Evolutionary conservation across 2,797 vertebrate species (phyloP).

Genomic region (Xiphorhynchus erythropygius): DNA sequence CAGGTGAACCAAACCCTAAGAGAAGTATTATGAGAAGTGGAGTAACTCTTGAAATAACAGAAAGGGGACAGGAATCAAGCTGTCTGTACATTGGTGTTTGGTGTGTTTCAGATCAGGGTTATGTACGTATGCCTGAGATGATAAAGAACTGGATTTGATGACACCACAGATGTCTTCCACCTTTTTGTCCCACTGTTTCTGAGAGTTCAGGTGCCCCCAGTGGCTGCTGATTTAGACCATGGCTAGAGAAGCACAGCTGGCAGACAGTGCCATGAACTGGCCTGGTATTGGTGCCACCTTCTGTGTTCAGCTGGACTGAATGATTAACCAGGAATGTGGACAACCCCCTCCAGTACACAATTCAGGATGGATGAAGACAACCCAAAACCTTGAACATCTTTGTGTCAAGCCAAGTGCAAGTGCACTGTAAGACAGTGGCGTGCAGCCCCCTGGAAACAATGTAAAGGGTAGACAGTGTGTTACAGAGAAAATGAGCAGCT

Average conservation of each 20-base stretch:
- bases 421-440: background rate
- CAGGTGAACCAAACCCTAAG: background rate
- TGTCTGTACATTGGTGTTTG: background rate
- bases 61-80: background rate
- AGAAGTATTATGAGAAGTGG: background rate
- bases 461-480: background rate
- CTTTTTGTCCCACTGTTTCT: background rate
- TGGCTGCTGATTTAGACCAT: background rate
- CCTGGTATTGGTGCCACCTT: background rate
- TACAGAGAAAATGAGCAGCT: background rate
- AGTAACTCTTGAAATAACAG: background rate
- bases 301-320: background rate
- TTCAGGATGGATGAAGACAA: background rate
- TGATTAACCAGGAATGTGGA: background rate
- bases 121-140: background rate
- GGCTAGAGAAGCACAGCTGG: background rate
- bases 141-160: background rate
- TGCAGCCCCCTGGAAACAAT: background rate
- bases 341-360: background rate
- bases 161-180: background rate
- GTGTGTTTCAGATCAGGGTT: background rate
- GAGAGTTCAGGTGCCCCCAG: background rate
- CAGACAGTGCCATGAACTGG: background rate
- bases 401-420: background rate
- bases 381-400: background rate